Percentiles rank a stretch among this genome's conserved stretches.
phyloP scores from a whole-genome alignment of 92 coral and sea anemone genomes.

The Heliopora coerulea region DNA sequence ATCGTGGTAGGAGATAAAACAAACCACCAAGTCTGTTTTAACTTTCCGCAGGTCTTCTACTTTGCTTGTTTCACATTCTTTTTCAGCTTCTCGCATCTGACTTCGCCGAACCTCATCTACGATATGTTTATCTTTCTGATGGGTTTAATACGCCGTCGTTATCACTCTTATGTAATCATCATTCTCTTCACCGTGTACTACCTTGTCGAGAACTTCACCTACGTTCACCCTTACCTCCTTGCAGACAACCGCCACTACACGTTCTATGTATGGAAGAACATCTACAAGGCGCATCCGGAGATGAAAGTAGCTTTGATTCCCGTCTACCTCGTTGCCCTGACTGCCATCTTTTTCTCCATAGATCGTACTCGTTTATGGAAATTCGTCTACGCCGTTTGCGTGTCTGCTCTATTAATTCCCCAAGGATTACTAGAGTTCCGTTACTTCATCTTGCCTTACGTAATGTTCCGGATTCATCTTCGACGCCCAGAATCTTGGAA shows the following conservation, averaged over 20 bases:
- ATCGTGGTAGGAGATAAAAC: constrained; percentile 85
- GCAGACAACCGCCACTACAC: constrained; percentile 98
- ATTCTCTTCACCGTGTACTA: constrained; percentile 31
- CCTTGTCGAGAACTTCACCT: constrained; percentile 65
- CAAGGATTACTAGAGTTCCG: constrained; percentile 89
- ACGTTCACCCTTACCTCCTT: constrained; percentile 76
- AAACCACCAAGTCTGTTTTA: constrained; percentile 74
- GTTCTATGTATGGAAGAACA: constrained; percentile 90
- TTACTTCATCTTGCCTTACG: constrained; percentile 82
- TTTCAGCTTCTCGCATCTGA: constrained; percentile 68
- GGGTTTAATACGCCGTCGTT: constrained; percentile 44
- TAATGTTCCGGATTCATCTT: constrained; percentile 70
- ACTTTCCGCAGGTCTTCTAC: constrained; percentile 89
- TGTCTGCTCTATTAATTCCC: constrained; percentile 66
- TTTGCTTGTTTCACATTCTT: constrained; percentile 62
- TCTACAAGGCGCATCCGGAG: constrained; percentile 77
- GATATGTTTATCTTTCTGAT: constrained; percentile 42
- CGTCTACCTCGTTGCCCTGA: constrained; percentile 61
- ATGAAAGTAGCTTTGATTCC: constrained; percentile 65
- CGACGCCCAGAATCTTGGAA: constrained; percentile 57
- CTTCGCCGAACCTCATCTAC: constrained; percentile 45
- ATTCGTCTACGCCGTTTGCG: constrained; percentile 68
- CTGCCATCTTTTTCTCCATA: constrained; percentile 55
- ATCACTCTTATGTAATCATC: constrained; percentile 34
- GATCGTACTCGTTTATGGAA: constrained; percentile 66